Evolutionary conservation across 64 coral and sea anemone genomes (phyloP).

Genomic region (Catalaphyllia jardinei): DNA sequence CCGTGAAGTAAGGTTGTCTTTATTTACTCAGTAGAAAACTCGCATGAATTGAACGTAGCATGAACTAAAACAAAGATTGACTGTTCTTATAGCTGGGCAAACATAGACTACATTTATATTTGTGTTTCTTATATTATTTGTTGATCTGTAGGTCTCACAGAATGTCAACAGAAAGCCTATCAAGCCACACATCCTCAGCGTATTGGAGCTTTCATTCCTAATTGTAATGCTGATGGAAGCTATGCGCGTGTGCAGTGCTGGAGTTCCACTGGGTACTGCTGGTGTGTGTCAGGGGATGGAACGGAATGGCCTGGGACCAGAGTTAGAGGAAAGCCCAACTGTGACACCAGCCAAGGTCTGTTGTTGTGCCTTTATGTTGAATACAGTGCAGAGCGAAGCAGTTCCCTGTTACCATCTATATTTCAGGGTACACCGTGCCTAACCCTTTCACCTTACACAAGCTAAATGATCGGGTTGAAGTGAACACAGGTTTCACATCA

Average conservation of each 20-base stretch:
- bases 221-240: constrained; percentile 76
- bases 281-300: constrained; percentile 81
- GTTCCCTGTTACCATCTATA: too few species aligned
- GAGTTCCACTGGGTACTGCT: constrained; percentile 77
- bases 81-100: too few species aligned
- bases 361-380: background rate
- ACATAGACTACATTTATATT: background rate
- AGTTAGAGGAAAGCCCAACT: constrained; percentile 66
- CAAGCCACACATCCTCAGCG: constrained; percentile 44
- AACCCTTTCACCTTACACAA: too few species aligned
- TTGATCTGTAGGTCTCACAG: constrained; percentile 60
- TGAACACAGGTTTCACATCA: too few species aligned
- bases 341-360: constrained; percentile 25
- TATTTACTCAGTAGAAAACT: too few species aligned
- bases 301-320: constrained; percentile 81
- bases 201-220: constrained; percentile 65
- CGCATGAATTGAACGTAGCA: too few species aligned
- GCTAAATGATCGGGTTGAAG: too few species aligned
- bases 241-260: constrained; percentile 82
- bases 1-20: too few species aligned
- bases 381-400: background rate
- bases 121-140: background rate
- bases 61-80: too few species aligned
- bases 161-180: constrained; percentile 67
- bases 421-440: too few species aligned